Percentiles rank a stretch among this genome's conserved stretches.
These are phyloP conservation scores for Sylvia atricapilla DNA, from an alignment of 2,113 vertebrate genomes.

Conservation along the genomic window DNA sequence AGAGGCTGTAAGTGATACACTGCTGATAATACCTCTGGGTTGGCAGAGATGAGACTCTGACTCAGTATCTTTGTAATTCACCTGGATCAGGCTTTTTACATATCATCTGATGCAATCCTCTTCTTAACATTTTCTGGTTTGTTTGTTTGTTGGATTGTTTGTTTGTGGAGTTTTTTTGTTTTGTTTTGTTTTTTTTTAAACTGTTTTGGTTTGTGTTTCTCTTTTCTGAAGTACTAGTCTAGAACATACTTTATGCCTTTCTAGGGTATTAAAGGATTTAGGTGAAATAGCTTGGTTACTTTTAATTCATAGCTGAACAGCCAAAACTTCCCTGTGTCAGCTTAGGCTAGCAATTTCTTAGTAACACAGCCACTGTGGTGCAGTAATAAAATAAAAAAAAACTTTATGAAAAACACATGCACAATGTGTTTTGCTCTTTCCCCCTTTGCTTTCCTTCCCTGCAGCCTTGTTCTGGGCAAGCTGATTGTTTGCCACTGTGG, in stretches of 20 bases:
- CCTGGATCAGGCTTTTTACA: not conserved
- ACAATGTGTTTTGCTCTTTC: not conserved
- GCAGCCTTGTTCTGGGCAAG: not conserved
- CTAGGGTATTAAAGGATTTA: not conserved
- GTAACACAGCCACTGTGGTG: not conserved
- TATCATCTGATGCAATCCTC: not conserved
- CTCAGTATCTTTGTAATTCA: not conserved
- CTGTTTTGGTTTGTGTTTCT: not conserved
- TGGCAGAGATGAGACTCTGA: not conserved
- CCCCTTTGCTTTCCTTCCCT: not conserved
- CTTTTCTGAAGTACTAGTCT: not conserved
- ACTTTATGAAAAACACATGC: not conserved
- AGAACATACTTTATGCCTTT: not conserved
- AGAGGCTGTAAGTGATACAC: not conserved
- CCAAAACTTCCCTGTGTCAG: not conserved
- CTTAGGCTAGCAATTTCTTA: not conserved
- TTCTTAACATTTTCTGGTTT: not conserved
- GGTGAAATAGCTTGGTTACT: not conserved
- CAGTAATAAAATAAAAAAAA: not conserved
- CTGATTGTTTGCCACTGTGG: accelerated
- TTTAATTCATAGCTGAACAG: not conserved
- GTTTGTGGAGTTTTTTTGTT: not conserved
- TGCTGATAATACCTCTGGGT: not conserved
- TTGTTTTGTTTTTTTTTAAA: no score
- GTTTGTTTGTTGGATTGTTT: not conserved